A percentile compares a stretch with the other conserved stretches of the same genome.
Evolutionary conservation across 2,797 vertebrate species (phyloP).

Genomic region (Rhincodon typus): DNA sequence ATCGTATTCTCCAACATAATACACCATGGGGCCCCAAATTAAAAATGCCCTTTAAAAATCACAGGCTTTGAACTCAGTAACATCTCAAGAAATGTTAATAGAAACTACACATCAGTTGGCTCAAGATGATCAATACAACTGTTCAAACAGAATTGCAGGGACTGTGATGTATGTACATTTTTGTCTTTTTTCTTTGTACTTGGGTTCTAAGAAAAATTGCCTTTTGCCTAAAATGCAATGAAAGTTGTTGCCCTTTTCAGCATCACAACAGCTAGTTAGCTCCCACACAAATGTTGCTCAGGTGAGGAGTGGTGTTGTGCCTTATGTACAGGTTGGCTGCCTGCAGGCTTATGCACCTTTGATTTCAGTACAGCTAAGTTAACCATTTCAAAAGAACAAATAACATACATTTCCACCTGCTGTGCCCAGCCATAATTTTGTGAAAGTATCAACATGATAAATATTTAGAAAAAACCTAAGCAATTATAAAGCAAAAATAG

Average conservation of each 20-base stretch:
- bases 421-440: not conserved
- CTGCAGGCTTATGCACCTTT: not conserved
- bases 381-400: slow-evolving; percentile 11
- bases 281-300: slow-evolving; percentile 47
- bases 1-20: slow-evolving; percentile 19
- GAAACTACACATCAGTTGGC: slow-evolving; percentile 77
- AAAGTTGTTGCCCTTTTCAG: slow-evolving; percentile 59
- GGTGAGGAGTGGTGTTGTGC: slow-evolving; percentile 42
- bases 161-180: slow-evolving; percentile 75
- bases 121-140: slow-evolving; percentile 82
- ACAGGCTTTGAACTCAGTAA: slow-evolving; percentile 86
- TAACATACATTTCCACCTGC: not conserved
- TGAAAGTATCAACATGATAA: not conserved
- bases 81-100: slow-evolving; percentile 73
- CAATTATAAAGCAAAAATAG: not conserved
- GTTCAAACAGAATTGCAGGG: slow-evolving; percentile 89
- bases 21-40: slow-evolving; percentile 69
- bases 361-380: not conserved
- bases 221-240: slow-evolving; percentile 56
- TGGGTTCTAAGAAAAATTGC: slow-evolving; percentile 65
- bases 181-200: slow-evolving; percentile 80
- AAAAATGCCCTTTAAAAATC: slow-evolving; percentile 93
- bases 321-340: not conserved
- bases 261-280: slow-evolving; percentile 47
- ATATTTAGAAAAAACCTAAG: not conserved